Percentiles rank a stretch among this genome's conserved stretches.
Conservation (phyloP, 2,888 invertebrate genomes). For the Aplocera efformata region DNA sequence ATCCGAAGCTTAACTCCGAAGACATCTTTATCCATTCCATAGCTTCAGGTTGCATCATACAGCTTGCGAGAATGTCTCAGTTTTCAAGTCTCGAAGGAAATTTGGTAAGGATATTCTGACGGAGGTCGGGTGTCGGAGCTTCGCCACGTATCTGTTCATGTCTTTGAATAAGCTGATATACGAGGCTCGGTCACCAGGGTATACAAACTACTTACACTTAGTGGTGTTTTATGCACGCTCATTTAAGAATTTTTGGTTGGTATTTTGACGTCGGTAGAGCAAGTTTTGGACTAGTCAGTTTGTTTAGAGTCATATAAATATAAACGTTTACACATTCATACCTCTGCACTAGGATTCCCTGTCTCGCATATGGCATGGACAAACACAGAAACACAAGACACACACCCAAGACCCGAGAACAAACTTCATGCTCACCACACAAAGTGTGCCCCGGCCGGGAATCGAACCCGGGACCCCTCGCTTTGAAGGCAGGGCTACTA, state of each 20-base stretch:
- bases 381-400: no score
- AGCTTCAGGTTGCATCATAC: constrained; percentile 27
- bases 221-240: constrained; percentile 2
- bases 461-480: no score
- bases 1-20: constrained; percentile 23
- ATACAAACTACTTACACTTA: constrained; percentile 11
- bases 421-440: no score
- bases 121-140: constrained; percentile 27
- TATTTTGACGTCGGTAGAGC: no score
- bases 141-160: constrained; percentile 24
- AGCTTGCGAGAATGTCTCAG: constrained; percentile 28
- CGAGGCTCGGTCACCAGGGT: constrained; percentile 29
- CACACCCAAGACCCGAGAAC: no score
- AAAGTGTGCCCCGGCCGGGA: no score
- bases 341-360: no score
- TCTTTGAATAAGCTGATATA: constrained; percentile 32
- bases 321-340: no score
- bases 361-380: no score
- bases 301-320: no score
- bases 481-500: no score
- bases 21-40: constrained; percentile 25
- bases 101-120: constrained; percentile 33
- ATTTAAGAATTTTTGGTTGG: neutral
- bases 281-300: no score
- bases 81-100: constrained; percentile 33